Evolutionary conservation across 1,140 invertebrate genomes (phyloP).

Genomic region (Drosophila simulans): DNA sequence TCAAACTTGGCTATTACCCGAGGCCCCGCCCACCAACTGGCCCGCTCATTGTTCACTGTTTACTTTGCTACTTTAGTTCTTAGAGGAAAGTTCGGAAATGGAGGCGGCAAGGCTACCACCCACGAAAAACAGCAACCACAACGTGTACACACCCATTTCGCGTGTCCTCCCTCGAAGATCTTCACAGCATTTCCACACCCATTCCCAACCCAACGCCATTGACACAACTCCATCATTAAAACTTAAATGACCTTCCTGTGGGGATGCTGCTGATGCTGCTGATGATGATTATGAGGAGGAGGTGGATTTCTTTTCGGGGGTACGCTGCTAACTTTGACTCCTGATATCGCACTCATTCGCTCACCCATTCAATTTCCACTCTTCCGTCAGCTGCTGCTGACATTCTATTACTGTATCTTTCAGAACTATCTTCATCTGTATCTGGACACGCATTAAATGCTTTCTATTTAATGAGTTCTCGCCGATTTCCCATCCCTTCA

Average conservation of each 20-base stretch:
- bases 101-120: slow-evolving; percentile 3
- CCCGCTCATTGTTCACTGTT: slow-evolving; percentile 53
- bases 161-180: slow-evolving; percentile 12
- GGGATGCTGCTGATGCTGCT: slow-evolving; percentile 31
- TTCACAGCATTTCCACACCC: neutral
- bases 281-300: slow-evolving; percentile 47
- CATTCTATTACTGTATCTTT: slow-evolving; percentile 74
- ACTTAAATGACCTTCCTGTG: slow-evolving; percentile 80
- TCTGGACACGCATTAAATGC: slow-evolving; percentile 80
- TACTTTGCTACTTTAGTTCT: slow-evolving; percentile 72
- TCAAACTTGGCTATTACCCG: slow-evolving; percentile 62
- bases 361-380: slow-evolving; percentile 52
- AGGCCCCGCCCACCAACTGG: neutral
- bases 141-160: slow-evolving; percentile 32
- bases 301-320: slow-evolving; percentile 38
- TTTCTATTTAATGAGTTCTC: slow-evolving; percentile 81
- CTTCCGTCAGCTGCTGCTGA: slow-evolving; percentile 67
- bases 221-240: slow-evolving; percentile 78
- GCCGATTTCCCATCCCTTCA: slow-evolving; percentile 1
- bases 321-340: slow-evolving; percentile 67
- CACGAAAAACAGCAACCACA: slow-evolving; percentile 55
- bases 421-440: slow-evolving; percentile 61
- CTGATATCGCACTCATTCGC: slow-evolving; percentile 65
- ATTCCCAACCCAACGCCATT: neutral
- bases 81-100: slow-evolving; percentile 50